A percentile compares a stretch with the other conserved stretches of the same genome.
Evolutionary conservation across 2,888 invertebrate genomes (phyloP).

Genomic region (Archips crataeganus): DNA sequence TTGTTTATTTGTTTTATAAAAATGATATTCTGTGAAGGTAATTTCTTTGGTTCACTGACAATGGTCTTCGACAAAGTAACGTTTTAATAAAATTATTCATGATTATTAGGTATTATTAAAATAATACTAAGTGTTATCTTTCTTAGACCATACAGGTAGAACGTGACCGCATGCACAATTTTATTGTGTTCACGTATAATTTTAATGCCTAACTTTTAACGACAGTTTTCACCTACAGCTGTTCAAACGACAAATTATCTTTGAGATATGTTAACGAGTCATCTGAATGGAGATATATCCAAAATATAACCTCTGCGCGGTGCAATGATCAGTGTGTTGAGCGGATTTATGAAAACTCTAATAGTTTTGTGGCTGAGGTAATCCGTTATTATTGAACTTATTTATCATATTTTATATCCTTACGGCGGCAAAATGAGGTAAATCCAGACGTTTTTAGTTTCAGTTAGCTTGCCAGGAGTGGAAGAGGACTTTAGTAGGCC

Average conservation of each 20-base stretch:
- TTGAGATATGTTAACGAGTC: neutral
- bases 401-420: neutral
- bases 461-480: constrained; percentile 86
- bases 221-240: constrained; percentile 14
- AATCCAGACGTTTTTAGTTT: constrained; percentile 69
- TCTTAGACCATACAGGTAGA: too few relatives aligned
- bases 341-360: constrained; percentile 52
- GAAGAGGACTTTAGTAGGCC: constrained; percentile 89
- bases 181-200: neutral
- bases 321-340: constrained; percentile 45
- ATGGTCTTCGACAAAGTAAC: too few relatives aligned
- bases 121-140: too few relatives aligned
- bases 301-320: neutral
- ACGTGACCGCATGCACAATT: neutral
- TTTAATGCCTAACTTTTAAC: neutral
- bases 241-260: constrained; percentile 1
- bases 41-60: too few relatives aligned
- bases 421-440: neutral
- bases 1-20: too few relatives aligned
- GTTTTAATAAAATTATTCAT: too few relatives aligned
- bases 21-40: too few relatives aligned
- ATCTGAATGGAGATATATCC: constrained; percentile 3
- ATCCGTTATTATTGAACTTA: neutral
- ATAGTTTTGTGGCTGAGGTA: constrained; percentile 56
- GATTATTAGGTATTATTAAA: too few relatives aligned